Base-by-base conservation (phyloP, 2,797 vertebrate genomes). In the Melanotaenia boesemani region DNA sequence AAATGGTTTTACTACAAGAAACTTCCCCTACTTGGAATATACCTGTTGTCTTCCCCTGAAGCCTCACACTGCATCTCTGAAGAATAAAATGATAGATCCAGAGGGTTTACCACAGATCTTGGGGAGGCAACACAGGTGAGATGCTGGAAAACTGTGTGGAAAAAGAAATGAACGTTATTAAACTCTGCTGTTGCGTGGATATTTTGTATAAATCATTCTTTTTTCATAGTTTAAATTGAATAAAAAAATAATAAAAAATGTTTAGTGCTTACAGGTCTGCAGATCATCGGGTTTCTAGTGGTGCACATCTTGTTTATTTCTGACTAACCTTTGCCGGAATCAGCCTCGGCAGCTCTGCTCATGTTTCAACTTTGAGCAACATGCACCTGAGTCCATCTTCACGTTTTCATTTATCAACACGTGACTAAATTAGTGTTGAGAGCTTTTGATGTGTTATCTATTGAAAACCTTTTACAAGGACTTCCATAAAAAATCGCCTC, bases 1-100 rank as follows among this genome's bases (percentile, higher is more conserved):
- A 94, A 93, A 92, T 88, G 93, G 92, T 92, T 93, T 93, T 90
- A 88, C 90, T 78, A 89, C 92, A 92, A 95, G 94, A 94, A 86
- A 81, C 87, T 66, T 59, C 85, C 84, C 76, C 74, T 74, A 84
- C 90, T 91, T 93, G 93, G 94, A 94, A 89, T 93, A 93, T 78
- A 89, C 85, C 89, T 86, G 86, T 92, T 93, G 85, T 90, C 86
- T 91, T 91, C 82, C 92, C 80, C 88, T 85, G 94, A 93, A 85
- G 92, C 89, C 88, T 83, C 87, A 91, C 88, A 91, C 88, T 92
- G 86, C 91, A 88, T 86, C 65, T 90, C 90, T 90, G 91, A 92
- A 89, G 94, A 93, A 68, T 93, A 93, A 88, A 92, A 92, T 91
- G 88, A 93, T 94, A 94, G 80, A 88, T 80, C 91, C 91, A 74